phyloP scores from a whole-genome alignment of 2,797 vertebrate species.

The Cyprinodon diabolis region DNA sequence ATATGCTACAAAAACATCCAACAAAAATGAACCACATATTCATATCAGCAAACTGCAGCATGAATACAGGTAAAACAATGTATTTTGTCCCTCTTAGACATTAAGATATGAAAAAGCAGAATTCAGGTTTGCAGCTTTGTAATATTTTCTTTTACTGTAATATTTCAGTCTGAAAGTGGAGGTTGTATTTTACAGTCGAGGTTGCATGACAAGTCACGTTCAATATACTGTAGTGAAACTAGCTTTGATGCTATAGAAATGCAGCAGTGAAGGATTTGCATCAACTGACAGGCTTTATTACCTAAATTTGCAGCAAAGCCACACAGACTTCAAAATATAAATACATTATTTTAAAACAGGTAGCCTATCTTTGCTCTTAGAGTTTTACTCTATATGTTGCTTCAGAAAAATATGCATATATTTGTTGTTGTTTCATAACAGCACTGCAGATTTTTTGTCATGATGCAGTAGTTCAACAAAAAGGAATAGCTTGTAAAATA shows the following conservation, averaged over 20 bases:
- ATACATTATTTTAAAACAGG: background rate
- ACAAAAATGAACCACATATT: background rate
- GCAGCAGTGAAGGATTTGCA: background rate
- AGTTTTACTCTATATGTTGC: background rate
- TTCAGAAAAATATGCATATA: background rate
- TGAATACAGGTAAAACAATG: too few relatives aligned
- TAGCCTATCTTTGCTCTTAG: background rate
- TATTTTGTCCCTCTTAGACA: background rate
- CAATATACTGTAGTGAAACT: background rate
- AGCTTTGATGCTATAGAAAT: background rate
- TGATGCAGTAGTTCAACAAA: background rate
- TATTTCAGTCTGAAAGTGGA: background rate
- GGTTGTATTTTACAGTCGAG: background rate
- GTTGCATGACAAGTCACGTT: background rate
- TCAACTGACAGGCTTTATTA: background rate
- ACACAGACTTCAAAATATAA: background rate
- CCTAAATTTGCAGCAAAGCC: too few relatives aligned
- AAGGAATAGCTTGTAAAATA: background rate
- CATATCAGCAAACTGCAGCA: too few relatives aligned
- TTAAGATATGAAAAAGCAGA: background rate
- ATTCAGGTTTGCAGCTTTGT: background rate
- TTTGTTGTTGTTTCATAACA: background rate
- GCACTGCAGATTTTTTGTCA: background rate
- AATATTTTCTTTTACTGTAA: background rate
- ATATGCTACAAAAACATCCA: background rate